phyloP scores from a whole-genome alignment of 2,113 vertebrate genomes.

The Bubo bubo region DNA sequence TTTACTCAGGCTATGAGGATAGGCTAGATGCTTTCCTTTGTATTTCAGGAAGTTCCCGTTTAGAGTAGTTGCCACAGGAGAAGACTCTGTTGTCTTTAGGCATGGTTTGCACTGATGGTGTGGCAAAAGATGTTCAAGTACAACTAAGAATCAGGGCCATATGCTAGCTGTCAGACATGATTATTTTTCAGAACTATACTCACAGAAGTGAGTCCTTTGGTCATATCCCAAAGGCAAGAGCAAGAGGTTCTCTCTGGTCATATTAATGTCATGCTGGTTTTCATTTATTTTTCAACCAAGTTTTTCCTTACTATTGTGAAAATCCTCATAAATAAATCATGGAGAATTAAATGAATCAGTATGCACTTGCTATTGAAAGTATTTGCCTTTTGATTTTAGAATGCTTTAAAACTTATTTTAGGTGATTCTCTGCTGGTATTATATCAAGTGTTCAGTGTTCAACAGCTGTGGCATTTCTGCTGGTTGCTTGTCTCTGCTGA shows the following conservation, averaged over 20 bases:
- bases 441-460: neutral
- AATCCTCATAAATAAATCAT: slow-evolving; percentile 66
- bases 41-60: neutral
- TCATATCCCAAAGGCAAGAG: slow-evolving; percentile 43
- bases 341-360: neutral
- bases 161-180: slow-evolving; percentile 36
- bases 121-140: neutral
- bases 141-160: neutral
- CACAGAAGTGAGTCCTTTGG: slow-evolving; percentile 52
- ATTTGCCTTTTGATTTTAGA: slow-evolving; percentile 53
- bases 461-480: neutral
- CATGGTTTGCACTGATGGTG: neutral
- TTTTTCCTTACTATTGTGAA: slow-evolving; percentile 36
- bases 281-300: slow-evolving; percentile 45
- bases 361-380: neutral
- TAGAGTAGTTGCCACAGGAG: fast-evolving
- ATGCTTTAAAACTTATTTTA: slow-evolving; percentile 12
- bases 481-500: neutral
- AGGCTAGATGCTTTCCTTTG: neutral
- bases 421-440: neutral
- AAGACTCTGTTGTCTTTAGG: neutral
- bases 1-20: neutral
- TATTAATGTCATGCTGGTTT: slow-evolving; percentile 68
- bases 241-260: slow-evolving; percentile 59
- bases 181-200: slow-evolving; percentile 48